phyloP scores from a whole-genome alignment of 2,113 vertebrate species.

The Xenopus tropicalis region UCB_Xtro_10.0 CM004445.2:119904001-119904500 shows the following conservation, averaged over 20 bases:
- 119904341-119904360: slow-evolving; percentile 7
- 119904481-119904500: too few species aligned
- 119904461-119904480: too few species aligned
- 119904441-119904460: too few species aligned
- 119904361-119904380: slow-evolving; percentile 1
- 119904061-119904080: background rate
- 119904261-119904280: slow-evolving; percentile 30
- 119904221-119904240: slow-evolving; percentile 11
- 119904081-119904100: background rate
- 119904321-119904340: slow-evolving; percentile 28
- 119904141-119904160: background rate
- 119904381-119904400: background rate
- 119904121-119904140: background rate
- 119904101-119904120: background rate
- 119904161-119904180: slow-evolving; percentile 15
- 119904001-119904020: too few species aligned
- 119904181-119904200: slow-evolving; percentile 15
- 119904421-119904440: background rate
- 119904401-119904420: slow-evolving; percentile 1
- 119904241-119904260: slow-evolving; percentile 26
- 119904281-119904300: background rate
- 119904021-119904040: too few species aligned
- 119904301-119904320: slow-evolving; percentile 22
- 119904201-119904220: background rate
- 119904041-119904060: too few species aligned